phyloP scores from a whole-genome alignment of 2,797 vertebrate genomes.

The Pitangus sulphuratus region DNA sequence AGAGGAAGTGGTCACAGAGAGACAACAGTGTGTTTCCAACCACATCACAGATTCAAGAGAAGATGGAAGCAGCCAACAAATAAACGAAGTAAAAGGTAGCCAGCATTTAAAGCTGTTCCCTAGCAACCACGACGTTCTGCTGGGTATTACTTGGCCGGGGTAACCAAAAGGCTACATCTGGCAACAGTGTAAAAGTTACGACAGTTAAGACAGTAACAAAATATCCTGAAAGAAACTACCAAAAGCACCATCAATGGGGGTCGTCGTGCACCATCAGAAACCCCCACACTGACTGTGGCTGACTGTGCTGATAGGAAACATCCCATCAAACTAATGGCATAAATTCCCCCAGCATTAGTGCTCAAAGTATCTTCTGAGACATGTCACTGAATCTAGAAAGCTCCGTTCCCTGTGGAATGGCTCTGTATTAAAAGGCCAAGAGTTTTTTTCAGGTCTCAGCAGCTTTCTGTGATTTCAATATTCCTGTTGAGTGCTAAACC shows the following conservation, averaged over 20 bases:
- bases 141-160: neutral
- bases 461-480: neutral
- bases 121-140: neutral
- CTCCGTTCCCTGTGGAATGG: neutral
- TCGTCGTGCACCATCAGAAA: neutral
- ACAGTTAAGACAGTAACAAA: neutral
- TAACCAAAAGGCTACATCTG: neutral
- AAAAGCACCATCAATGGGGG: neutral
- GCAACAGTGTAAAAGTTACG: neutral
- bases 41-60: rapidly evolving
- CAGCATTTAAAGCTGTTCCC: neutral
- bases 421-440: neutral
- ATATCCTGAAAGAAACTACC: neutral
- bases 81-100: neutral
- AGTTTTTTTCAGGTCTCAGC: neutral
- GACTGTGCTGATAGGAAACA: neutral
- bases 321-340: neutral
- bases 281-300: neutral
- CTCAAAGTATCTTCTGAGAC: neutral
- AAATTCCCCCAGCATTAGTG: rapidly evolving
- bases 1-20: neutral
- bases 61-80: neutral
- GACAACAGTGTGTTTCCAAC: neutral
- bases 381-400: neutral
- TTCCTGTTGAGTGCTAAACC: neutral